Percentiles rank a stretch among this genome's conserved stretches.
These are phyloP conservation scores for Flexamia atlantica DNA, from an alignment of 2,888 invertebrate species.

Conservation along the genomic window DNA sequence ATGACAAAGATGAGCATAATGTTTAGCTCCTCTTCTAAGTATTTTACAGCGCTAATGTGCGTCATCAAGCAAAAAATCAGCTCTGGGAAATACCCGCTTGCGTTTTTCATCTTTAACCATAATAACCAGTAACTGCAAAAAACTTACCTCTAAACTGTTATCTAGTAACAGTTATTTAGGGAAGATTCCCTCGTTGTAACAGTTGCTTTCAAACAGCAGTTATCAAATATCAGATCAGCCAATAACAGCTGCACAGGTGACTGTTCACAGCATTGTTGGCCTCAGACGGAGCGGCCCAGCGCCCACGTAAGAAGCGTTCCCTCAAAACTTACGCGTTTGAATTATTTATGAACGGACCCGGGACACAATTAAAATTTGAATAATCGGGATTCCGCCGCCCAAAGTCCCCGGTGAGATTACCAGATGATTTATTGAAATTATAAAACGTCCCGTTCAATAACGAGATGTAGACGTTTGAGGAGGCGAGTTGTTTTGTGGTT, in stretches of 20 bases:
- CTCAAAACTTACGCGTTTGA: conserved; percentile 37
- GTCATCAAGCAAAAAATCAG: too few relatives aligned
- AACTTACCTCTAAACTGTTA: too few relatives aligned
- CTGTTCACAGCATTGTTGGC: conserved; percentile 28
- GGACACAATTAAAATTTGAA: conserved; percentile 48
- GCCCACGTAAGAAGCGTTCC: conserved; percentile 35
- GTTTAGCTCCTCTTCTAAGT: too few relatives aligned
- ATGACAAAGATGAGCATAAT: too few relatives aligned
- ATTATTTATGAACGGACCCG: conserved; percentile 37
- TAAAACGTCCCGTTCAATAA: conserved; percentile 48
- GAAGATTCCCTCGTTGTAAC: too few relatives aligned
- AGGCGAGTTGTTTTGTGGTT: neutral
- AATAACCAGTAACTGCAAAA: too few relatives aligned
- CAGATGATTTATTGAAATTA: conserved; percentile 46
- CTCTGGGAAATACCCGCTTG: too few relatives aligned
- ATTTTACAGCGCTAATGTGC: too few relatives aligned
- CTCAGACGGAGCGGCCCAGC: neutral
- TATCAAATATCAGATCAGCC: too few relatives aligned
- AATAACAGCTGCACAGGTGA: conserved; percentile 65
- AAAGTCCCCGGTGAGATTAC: conserved; percentile 43
- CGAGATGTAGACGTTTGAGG: neutral
- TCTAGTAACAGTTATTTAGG: too few relatives aligned
- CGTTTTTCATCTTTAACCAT: too few relatives aligned
- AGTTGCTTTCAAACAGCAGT: too few relatives aligned
- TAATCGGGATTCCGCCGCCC: conserved; percentile 48